Evolutionary conservation across 2,113 vertebrate species (phyloP).

Genomic region (Sceloporus tristichus): DNA sequence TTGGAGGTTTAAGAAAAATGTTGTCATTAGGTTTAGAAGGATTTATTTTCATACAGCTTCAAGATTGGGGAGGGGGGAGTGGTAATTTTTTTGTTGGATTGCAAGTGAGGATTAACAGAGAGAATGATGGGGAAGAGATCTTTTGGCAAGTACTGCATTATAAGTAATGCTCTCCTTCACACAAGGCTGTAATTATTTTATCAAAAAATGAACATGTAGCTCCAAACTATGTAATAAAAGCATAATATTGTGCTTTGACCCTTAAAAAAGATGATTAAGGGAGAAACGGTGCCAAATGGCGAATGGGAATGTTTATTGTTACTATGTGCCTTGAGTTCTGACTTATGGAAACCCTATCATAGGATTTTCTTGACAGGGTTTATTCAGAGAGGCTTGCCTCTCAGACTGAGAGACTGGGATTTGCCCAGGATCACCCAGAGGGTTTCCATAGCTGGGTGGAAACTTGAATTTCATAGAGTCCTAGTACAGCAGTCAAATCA

Average conservation of each 20-base stretch:
- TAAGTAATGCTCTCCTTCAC: not conserved
- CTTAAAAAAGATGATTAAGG: not conserved
- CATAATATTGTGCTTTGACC: not conserved
- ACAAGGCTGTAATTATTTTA: not conserved
- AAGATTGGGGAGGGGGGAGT: not conserved
- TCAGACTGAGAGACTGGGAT: too few species aligned
- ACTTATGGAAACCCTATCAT: too few species aligned
- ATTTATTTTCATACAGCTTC: not conserved
- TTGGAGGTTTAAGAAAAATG: not conserved
- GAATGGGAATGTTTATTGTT: not conserved
- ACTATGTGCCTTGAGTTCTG: too few species aligned
- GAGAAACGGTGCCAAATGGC: not conserved
- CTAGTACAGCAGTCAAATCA: not conserved
- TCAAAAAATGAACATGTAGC: not conserved
- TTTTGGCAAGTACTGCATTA: not conserved
- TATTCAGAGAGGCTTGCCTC: too few species aligned
- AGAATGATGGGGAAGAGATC: not conserved
- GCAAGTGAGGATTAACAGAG: not conserved
- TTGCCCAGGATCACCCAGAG: too few species aligned
- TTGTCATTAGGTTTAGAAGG: not conserved
- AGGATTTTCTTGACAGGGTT: too few species aligned
- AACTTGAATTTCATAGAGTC: too few species aligned
- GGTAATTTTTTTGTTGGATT: not conserved
- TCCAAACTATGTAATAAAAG: not conserved
- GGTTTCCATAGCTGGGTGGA: too few species aligned